Evolutionary conservation across 1,140 invertebrate species (phyloP).

Genomic region (Diorhabda sublineata): DNA sequence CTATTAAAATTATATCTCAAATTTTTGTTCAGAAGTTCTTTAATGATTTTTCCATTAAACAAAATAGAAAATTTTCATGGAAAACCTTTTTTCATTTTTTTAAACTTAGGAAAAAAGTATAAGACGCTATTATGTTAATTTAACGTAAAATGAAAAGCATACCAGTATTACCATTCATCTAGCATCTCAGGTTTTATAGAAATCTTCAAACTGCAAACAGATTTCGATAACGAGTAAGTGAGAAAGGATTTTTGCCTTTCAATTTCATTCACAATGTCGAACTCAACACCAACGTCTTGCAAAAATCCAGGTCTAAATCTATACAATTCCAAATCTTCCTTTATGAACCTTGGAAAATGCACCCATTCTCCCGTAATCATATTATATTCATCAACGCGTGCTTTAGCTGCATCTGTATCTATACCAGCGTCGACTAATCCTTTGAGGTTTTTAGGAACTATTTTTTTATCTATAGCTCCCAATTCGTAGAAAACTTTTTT

Average conservation of each 20-base stretch:
- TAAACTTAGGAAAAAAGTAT: no score
- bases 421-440: no score
- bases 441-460: background rate
- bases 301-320: slow-evolving; percentile 21
- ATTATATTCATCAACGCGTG: no score
- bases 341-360: slow-evolving; percentile 21
- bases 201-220: background rate
- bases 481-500: background rate
- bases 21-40: no score
- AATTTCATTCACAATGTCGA: slow-evolving; percentile 17
- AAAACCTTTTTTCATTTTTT: no score
- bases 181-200: slow-evolving; percentile 1
- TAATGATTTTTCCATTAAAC: no score
- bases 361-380: slow-evolving; percentile 7
- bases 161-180: background rate
- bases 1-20: no score
- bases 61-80: no score
- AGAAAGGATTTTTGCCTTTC: slow-evolving; percentile 16
- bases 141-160: no score
- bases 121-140: no score
- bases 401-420: no score
- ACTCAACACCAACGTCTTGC: slow-evolving; percentile 21
- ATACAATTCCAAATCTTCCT: slow-evolving; percentile 21
- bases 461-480: background rate
- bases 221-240: slow-evolving; percentile 17